Base-by-base conservation (phyloP, 2,113 vertebrate species). In the Lates calcarifer region DNA sequence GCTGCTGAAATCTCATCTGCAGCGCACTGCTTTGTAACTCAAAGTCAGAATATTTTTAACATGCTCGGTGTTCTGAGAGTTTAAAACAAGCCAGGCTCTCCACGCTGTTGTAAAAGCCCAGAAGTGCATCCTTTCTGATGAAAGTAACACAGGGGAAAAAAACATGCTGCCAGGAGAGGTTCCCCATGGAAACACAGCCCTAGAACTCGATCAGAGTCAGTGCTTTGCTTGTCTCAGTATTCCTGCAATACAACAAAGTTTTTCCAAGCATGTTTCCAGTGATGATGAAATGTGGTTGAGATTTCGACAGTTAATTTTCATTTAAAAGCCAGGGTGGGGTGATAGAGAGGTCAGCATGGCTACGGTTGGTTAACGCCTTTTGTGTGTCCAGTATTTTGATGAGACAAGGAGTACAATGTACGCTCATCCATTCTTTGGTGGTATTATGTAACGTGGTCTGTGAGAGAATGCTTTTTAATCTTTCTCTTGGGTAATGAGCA, bases 401-500 rank as follows among this genome's bases (percentile, higher is more conserved):
- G 29, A 82, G 73, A 85, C 84, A 49, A 81, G 58, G 24, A 82
- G 74, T 11, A 80, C 67, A 68, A 63, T 61, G 68, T 80, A 69
- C 73, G 58, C 67, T 77, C 47, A 31, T 70, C 26, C 74, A 18
- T 78, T 86, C 78, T 84, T 77, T 49, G 31, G 49, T 41, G 68
- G 56, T 43, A 60, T 91, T 83, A 77, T 74, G 85, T 87, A 83
- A 90, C 84, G 24, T 1, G 20, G 89, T 72, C 72, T 77, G 13
- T 70, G 72, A 89, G 60, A 51, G 71, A 88, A 83, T 74, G 83
- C 85, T 37, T 90, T 89, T 89, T 82, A 84, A 88, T 92, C 91
- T 91, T 66, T 85, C 77, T 75, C 79, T 51, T 33, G 63, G 90
- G 61, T 88, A 89, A 94, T 91, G 94, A 93, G 69, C 49, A 89